phyloP scores from a whole-genome alignment of 1,140 invertebrate genomes.

The Drosophila kohkoa region DNA sequence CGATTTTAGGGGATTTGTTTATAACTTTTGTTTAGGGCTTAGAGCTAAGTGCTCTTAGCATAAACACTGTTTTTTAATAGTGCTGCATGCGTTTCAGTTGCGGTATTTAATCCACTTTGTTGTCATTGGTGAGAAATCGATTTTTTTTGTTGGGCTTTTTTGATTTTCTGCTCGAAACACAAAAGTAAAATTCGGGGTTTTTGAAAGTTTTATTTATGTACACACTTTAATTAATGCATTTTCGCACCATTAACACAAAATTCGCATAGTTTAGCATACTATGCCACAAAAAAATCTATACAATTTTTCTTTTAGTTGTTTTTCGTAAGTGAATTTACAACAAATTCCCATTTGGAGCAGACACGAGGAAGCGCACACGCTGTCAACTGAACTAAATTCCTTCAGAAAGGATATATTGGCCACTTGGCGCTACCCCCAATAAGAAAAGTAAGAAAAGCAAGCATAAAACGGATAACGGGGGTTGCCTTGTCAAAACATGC shows the following conservation, averaged over 20 bases:
- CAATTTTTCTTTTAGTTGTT: slow-evolving; percentile 26
- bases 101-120: slow-evolving; percentile 66
- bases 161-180: slow-evolving; percentile 49
- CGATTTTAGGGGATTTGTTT: slow-evolving; percentile 8
- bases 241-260: slow-evolving; percentile 1
- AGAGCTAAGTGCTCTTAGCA: neutral
- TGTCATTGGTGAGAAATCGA: slow-evolving; percentile 79
- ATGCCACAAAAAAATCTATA: slow-evolving; percentile 14
- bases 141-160: slow-evolving; percentile 62
- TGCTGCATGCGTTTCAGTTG: slow-evolving; percentile 3
- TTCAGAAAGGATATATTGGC: slow-evolving; percentile 61
- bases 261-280: neutral
- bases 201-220: neutral
- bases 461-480: slow-evolving; percentile 25
- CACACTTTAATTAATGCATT: slow-evolving; percentile 29
- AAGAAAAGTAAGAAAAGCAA: neutral
- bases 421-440: slow-evolving; percentile 34
- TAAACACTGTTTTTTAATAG: neutral
- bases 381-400: slow-evolving; percentile 81
- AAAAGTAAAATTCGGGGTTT: slow-evolving; percentile 29
- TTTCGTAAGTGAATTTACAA: slow-evolving; percentile 41
- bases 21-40: neutral
- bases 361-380: slow-evolving; percentile 72
- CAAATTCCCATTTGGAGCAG: slow-evolving; percentile 48
- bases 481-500: slow-evolving; percentile 36